A percentile compares a stretch with the other conserved stretches of the same genome.
Conservation (phyloP, 2,797 vertebrate species). For the Aplochiton taeniatus region DNA sequence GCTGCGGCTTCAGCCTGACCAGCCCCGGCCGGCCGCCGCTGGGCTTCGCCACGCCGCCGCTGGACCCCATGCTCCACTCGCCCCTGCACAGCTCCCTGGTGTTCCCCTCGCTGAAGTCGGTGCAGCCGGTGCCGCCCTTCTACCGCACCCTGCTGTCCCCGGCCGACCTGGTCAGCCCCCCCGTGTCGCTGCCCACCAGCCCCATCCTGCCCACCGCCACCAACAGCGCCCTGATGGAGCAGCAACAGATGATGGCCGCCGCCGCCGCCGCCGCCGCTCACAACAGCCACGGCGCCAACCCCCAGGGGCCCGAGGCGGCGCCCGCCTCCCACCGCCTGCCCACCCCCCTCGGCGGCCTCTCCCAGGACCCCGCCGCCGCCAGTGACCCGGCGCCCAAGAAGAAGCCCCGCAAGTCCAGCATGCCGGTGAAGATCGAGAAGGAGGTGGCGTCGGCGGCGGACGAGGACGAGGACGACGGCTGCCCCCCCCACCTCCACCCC, state of each 20-base stretch:
- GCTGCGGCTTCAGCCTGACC: conserved; percentile 86
- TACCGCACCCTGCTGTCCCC: conserved; percentile 94
- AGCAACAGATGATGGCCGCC: conserved; percentile 75
- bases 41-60: conserved; percentile 93
- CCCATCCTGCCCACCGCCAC: conserved; percentile 88
- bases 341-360: conserved; percentile 67
- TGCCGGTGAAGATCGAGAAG: conserved; percentile 99
- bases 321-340: conserved; percentile 70
- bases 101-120: conserved; percentile 95
- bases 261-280: conserved; percentile 60
- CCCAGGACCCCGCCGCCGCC: conserved; percentile 70
- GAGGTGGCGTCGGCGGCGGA: conserved; percentile 96
- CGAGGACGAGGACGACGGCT: conserved; percentile 79
- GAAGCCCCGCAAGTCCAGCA: conserved; percentile 98
- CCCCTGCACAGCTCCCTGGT: conserved; percentile 92
- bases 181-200: conserved; percentile 93
- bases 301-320: conserved; percentile 68
- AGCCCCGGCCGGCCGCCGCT: conserved; percentile 93
- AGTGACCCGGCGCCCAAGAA: conserved; percentile 93
- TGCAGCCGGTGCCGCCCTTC: conserved; percentile 96
- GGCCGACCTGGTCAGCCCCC: conserved; percentile 92
- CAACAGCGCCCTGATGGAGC: conserved; percentile 77
- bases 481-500: conserved; percentile 71
- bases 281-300: conserved; percentile 52
- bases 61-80: conserved; percentile 92